Evolutionary conservation across 1,140 invertebrate genomes (phyloP).

Genomic region (Lepidurus couesii): DNA sequence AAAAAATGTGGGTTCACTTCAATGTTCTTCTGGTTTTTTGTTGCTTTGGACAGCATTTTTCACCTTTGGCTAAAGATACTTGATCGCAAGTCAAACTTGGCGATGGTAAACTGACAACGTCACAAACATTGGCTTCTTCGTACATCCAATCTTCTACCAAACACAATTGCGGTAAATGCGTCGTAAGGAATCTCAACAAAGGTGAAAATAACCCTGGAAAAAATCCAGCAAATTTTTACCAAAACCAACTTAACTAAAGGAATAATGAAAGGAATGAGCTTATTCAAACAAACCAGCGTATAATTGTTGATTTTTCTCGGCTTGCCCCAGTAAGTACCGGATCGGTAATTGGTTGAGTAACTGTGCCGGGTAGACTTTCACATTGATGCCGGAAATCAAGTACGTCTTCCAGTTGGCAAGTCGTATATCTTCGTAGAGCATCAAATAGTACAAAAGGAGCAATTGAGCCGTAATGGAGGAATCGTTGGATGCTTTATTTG

Average conservation of each 20-base stretch:
- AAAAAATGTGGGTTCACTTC: too few species aligned
- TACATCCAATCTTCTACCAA: conserved; percentile 92
- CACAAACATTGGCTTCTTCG: conserved; percentile 34
- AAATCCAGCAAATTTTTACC: conserved; percentile 26
- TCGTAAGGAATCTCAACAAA: conserved; percentile 74
- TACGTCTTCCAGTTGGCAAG: conserved; percentile 69
- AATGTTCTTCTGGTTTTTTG: not conserved
- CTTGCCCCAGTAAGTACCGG: conserved; percentile 87
- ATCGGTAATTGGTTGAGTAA: conserved; percentile 88
- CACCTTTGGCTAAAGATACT: not conserved
- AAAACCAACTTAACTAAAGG: conserved; percentile 1
- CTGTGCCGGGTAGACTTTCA: conserved; percentile 79
- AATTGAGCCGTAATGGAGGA: conserved; percentile 70
- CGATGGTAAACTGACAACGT: not conserved
- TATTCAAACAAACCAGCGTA: conserved; percentile 58
- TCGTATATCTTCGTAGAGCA: conserved; percentile 87
- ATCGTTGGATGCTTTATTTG: conserved; percentile 28
- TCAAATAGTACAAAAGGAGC: conserved; percentile 82
- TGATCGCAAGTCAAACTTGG: not conserved
- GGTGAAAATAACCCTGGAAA: conserved; percentile 69
- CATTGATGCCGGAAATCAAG: conserved; percentile 59
- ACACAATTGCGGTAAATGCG: conserved; percentile 90
- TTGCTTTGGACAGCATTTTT: too few species aligned
- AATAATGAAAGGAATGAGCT: not conserved
- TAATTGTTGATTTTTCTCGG: conserved; percentile 82